Evolutionary conservation across 2,113 vertebrate genomes (phyloP).

Genomic region (Tonatia bakeri): DNA sequence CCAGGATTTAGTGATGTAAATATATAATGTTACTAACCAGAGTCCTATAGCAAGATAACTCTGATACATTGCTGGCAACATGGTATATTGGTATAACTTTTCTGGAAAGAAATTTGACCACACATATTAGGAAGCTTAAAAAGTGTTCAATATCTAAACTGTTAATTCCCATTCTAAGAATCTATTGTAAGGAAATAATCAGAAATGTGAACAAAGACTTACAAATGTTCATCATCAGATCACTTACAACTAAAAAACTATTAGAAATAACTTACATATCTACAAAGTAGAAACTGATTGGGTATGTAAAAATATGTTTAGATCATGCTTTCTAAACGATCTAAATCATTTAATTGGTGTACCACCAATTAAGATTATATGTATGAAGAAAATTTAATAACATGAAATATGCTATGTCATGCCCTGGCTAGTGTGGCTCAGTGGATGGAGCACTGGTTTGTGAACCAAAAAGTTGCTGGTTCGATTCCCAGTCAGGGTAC

Average conservation of each 20-base stretch:
- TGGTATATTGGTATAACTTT: neutral
- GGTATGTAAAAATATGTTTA: neutral
- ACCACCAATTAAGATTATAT: neutral
- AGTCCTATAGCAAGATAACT: neutral
- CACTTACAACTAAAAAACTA: neutral
- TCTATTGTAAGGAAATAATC: neutral
- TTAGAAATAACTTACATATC: neutral
- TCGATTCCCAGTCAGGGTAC: too few species aligned
- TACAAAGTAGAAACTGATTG: neutral
- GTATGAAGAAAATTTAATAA: neutral
- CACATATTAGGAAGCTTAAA: neutral
- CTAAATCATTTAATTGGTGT: too few species aligned
- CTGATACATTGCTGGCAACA: neutral
- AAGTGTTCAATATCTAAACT: neutral
- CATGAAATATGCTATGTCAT: neutral
- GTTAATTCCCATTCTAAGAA: neutral
- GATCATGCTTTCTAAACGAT: neutral
- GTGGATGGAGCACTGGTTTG: too few species aligned
- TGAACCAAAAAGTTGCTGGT: too few species aligned
- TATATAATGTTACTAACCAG: neutral
- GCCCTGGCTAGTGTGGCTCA: too few species aligned
- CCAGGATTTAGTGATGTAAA: neutral
- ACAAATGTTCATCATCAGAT: neutral
- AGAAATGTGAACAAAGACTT: neutral
- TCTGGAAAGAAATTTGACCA: neutral